Conservation (phyloP, 2,113 vertebrate genomes). For the Rhea pennata region DNA sequence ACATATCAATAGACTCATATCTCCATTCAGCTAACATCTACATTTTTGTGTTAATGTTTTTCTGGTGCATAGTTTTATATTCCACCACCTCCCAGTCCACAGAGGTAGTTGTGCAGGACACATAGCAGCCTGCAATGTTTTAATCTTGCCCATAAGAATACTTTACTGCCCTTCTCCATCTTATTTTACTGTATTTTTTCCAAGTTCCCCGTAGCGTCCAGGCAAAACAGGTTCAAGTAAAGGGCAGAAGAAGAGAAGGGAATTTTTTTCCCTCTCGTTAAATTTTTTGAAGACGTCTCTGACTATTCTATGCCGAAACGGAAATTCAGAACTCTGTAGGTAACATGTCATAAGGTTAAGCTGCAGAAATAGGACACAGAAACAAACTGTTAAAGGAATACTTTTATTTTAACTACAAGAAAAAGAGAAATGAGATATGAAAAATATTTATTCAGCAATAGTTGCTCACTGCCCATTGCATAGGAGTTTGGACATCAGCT, state of each 20-base stretch:
- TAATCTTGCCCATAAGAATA: background rate
- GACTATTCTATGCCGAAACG: background rate
- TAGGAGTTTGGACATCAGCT: background rate
- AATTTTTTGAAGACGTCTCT: conserved; percentile 1
- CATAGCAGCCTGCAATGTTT: background rate
- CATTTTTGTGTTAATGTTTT: background rate
- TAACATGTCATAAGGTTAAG: background rate
- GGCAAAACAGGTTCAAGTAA: background rate
- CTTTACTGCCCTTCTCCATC: background rate
- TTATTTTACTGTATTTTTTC: background rate
- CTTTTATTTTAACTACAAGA: background rate
- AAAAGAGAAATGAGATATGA: background rate
- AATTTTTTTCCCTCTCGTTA: background rate
- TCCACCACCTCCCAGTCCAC: background rate
- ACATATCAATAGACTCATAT: background rate
- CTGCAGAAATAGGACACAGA: background rate
- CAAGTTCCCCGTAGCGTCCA: background rate
- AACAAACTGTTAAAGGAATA: background rate
- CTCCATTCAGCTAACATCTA: background rate
- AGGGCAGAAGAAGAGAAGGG: background rate
- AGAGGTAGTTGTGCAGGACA: background rate
- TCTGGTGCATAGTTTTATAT: background rate
- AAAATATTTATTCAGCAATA: background rate
- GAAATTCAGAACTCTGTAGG: background rate
- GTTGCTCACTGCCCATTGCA: background rate